These are phyloP conservation scores for Okapia johnstoni DNA, from an alignment of 2,113 vertebrate species.

Conservation along the genomic window DNA sequence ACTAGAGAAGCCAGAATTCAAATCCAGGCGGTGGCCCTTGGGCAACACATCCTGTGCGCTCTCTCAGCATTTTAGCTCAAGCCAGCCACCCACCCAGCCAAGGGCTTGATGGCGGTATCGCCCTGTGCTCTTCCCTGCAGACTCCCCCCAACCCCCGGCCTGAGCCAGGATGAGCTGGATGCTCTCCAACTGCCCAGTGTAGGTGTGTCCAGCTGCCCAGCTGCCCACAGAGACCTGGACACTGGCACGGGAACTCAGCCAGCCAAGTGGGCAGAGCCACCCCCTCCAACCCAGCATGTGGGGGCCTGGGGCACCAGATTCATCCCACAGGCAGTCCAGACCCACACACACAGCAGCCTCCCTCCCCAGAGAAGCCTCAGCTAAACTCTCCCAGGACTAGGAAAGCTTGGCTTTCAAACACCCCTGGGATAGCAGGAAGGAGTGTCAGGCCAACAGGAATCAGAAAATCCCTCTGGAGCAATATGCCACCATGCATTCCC, in stretches of 20 bases:
- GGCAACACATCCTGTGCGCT: background rate
- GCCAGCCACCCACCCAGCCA: background rate
- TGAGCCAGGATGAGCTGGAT: background rate
- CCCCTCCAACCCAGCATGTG: rapidly evolving
- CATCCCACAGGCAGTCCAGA: background rate
- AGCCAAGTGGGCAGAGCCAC: background rate
- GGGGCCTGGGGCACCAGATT: too few relatives aligned
- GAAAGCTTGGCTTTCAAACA: background rate
- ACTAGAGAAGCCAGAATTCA: background rate
- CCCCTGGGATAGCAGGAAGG: too few relatives aligned
- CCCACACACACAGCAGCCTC: background rate
- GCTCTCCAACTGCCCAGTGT: rapidly evolving
- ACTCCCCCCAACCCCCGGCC: background rate
- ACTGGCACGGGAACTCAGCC: background rate
- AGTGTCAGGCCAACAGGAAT: background rate
- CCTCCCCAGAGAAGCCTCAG: background rate
- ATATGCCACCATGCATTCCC: too few relatives aligned
- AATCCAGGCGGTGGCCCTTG: background rate
- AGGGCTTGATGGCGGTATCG: rapidly evolving
- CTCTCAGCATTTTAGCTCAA: rapidly evolving
- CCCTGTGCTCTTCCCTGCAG: background rate
- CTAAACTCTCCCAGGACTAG: background rate
- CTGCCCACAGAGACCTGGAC: background rate
- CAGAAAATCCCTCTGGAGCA: background rate
- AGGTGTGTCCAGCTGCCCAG: background rate